phyloP scores from a whole-genome alignment of 2,888 invertebrate genomes.

The Argyresthia goedartella region DNA sequence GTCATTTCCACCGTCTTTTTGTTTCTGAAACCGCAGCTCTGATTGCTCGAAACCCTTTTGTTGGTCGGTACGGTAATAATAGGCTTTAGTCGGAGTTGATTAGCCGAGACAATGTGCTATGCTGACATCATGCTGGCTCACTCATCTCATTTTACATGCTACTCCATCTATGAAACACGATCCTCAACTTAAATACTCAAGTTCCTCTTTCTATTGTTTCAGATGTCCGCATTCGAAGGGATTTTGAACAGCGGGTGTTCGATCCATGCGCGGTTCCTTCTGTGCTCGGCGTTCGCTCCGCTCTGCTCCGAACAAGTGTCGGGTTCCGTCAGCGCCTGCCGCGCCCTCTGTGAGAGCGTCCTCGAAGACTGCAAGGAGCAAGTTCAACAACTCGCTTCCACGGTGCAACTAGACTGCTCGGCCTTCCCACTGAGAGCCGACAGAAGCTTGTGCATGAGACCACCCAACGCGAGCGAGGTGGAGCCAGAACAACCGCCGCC shows the following conservation, averaged over 20 bases:
- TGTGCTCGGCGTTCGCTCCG: conserved; percentile 92
- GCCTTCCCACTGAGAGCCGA: conserved; percentile 81
- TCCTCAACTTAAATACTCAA: not conserved
- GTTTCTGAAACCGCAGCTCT: conserved; percentile 2
- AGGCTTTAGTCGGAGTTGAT: not conserved
- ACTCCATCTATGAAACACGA: not conserved
- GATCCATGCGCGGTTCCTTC: conserved; percentile 83
- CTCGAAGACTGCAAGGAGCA: conserved; percentile 79
- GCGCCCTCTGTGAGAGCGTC: conserved; percentile 86
- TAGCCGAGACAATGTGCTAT: not conserved
- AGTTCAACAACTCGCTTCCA: conserved; percentile 78
- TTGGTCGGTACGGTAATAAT: not conserved
- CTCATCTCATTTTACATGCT: too few species aligned
- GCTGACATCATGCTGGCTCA: not conserved
- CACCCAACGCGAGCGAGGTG: conserved; percentile 57
- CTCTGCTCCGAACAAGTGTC: conserved; percentile 91
- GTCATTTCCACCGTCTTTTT: conserved; percentile 14
- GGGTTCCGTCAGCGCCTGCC: conserved; percentile 87
- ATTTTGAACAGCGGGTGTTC: conserved; percentile 86
- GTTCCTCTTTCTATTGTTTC: conserved; percentile 40
- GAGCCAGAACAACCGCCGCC: conserved; percentile 55
- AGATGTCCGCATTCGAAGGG: conserved; percentile 79
- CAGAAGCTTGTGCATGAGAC: conserved; percentile 83
- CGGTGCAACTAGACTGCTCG: conserved; percentile 82
- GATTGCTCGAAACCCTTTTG: conserved; percentile 3